A percentile compares a stretch with the other conserved stretches of the same genome.
These are phyloP conservation scores for Dorcus hopei DNA, from an alignment of 2,888 invertebrate species.

Conservation along the genomic window DNA sequence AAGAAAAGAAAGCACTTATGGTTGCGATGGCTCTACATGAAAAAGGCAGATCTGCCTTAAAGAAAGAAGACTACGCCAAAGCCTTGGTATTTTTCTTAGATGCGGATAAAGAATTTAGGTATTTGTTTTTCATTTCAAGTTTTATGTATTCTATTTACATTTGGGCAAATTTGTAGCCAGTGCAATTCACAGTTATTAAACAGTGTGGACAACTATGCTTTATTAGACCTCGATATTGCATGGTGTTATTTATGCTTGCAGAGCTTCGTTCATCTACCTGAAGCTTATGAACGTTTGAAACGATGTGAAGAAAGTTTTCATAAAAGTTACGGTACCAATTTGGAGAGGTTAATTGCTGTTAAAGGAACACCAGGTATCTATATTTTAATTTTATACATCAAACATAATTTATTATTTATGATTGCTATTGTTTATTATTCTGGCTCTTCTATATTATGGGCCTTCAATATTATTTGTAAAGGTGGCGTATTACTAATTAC, in stretches of 20 bases:
- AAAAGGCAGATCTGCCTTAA: slow-evolving; percentile 69
- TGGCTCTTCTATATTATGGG: neutral
- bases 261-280: slow-evolving; percentile 67
- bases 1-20: slow-evolving; percentile 67
- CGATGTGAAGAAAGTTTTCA: slow-evolving; percentile 66
- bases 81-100: slow-evolving; percentile 74
- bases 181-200: slow-evolving; percentile 65
- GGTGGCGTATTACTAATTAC: neutral
- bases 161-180: slow-evolving; percentile 49
- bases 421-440: neutral
- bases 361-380: slow-evolving; percentile 56
- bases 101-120: slow-evolving; percentile 71
- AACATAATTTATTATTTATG: slow-evolving; percentile 1
- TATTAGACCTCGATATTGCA: slow-evolving; percentile 81
- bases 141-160: slow-evolving; percentile 6
- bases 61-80: slow-evolving; percentile 62
- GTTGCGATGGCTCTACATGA: slow-evolving; percentile 79
- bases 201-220: slow-evolving; percentile 77
- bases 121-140: slow-evolving; percentile 8
- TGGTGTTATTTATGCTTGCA: slow-evolving; percentile 83
- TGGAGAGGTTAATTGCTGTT: slow-evolving; percentile 60
- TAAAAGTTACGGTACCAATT: slow-evolving; percentile 63
- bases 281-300: slow-evolving; percentile 66
- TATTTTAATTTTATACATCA: neutral
- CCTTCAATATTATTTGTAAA: neutral